Percentiles rank a stretch among this genome's conserved stretches.
Conservation (phyloP, 1,140 invertebrate genomes). For the Drosophila serrata region DNA sequence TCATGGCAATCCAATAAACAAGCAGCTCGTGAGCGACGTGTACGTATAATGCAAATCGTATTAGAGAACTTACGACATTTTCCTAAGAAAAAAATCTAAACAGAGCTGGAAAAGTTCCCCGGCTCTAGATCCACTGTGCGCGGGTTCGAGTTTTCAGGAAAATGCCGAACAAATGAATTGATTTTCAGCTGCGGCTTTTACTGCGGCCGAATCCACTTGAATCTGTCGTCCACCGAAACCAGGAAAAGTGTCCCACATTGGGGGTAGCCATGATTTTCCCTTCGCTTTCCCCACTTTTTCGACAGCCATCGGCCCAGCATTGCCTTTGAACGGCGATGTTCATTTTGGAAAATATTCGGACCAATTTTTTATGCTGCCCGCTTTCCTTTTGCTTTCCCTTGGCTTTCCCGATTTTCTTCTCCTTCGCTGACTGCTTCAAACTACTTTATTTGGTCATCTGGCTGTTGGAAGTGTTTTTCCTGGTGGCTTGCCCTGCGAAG, state of each 20-base stretch:
- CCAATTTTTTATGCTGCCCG: constrained; percentile 67
- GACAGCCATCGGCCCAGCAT: constrained; percentile 31
- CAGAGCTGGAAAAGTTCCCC: not conserved
- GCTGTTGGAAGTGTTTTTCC: constrained; percentile 60
- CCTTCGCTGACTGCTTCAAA: constrained; percentile 44
- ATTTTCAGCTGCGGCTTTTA: constrained; percentile 42
- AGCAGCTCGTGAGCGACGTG: not conserved
- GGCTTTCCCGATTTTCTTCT: not conserved
- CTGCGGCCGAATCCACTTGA: constrained; percentile 28
- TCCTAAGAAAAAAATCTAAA: not conserved
- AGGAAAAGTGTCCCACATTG: constrained; percentile 8
- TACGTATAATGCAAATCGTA: constrained; percentile 21
- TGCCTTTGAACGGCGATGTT: constrained; percentile 22
- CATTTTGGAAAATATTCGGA: constrained; percentile 74
- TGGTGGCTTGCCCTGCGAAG: not conserved
- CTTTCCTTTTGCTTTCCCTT: constrained; percentile 27
- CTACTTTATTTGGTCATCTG: constrained; percentile 75
- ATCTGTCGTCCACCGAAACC: constrained; percentile 21
- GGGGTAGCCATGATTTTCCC: constrained; percentile 9
- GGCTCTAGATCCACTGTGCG: constrained; percentile 34
- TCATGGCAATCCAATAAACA: constrained; percentile 30
- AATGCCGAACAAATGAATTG: constrained; percentile 49
- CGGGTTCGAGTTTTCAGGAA: not conserved
- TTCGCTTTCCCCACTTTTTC: not conserved
- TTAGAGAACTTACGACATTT: constrained; percentile 17